Evolutionary conservation across 2,797 vertebrate genomes (phyloP), one percentile per base, ranked within the genome.

Genomic region (Atherinosoma microstoma): DNA sequence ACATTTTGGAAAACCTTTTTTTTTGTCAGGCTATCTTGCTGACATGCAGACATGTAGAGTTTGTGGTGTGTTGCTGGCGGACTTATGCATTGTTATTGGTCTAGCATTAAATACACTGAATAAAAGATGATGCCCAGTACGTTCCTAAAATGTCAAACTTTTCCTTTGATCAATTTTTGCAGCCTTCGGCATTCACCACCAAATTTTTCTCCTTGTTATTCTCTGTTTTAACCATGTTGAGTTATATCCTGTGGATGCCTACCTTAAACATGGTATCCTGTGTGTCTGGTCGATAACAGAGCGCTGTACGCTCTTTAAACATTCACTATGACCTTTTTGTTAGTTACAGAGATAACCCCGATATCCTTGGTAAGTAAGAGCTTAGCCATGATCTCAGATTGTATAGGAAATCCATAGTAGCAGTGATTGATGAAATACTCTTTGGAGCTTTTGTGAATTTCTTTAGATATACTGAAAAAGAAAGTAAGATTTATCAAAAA

Each of bases 401-500:
- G 29, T 75, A 83, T 70, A 74, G 72, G 67, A 90, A 89, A 86
- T 86, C 86, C 58, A 80, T 88, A 58, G 12, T 42, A 51, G 64
- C 59, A 22, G 63, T 80, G 77, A 83, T 64, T 80, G 79, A 85
- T 84, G 74, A 73, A 84, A 87, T 64, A 70, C 75, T 77, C 76
- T 29, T 27, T 11, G 38, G 70, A 70, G 63, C 15, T 24, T 58
- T 20, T 68, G 67, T 77, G 73, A 75, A 84, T 76, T 58, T 64
- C 58, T 71, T 72, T 20, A 57, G 15, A 85, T 76, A 83, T 66
- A 72, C 56, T 68, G 61, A 45, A 75, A 82, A 12, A 24, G 47
- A 24, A 53, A 53, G 49, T 11, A 30, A 30, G 53, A 76, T 13
- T 4, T 32, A 32, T 47, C 6, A 79, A 67, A 40, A 75, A 35